Conservation (phyloP, 1,140 invertebrate genomes). For the Bombus huntii region DNA sequence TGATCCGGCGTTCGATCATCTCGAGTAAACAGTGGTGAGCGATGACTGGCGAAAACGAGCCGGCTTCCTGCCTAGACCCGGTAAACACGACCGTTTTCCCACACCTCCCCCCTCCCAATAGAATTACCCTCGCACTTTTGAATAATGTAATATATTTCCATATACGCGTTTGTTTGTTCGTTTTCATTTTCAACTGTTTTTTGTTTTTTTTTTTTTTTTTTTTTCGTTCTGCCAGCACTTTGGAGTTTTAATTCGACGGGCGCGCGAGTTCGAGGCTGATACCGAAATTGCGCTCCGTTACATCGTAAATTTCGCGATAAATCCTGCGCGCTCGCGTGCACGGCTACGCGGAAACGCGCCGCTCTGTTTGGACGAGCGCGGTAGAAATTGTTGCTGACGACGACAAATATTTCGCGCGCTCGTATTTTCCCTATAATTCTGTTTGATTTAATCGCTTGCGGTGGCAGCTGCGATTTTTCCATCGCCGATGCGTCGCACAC, state of each 20-base stretch:
- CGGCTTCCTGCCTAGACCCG: slow-evolving; percentile 13
- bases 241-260: slow-evolving; percentile 25
- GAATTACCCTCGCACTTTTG: background rate
- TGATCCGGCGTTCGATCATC: slow-evolving; percentile 60
- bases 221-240: slow-evolving; percentile 8
- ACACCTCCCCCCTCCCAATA: no score
- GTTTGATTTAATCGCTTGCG: slow-evolving; percentile 39
- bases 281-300: slow-evolving; percentile 54
- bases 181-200: background rate
- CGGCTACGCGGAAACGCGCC: slow-evolving; percentile 3
- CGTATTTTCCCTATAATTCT: slow-evolving; percentile 42
- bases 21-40: slow-evolving; percentile 56
- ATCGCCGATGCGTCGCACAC: no score
- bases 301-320: slow-evolving; percentile 56
- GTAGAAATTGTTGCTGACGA: slow-evolving; percentile 52
- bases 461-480: background rate
- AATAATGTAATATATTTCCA: background rate
- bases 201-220: background rate
- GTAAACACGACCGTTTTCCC: slow-evolving; percentile 20
- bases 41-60: slow-evolving; percentile 28
- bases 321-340: slow-evolving; percentile 29
- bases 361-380: slow-evolving; percentile 35
- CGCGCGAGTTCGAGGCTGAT: slow-evolving; percentile 21
- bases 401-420: slow-evolving; percentile 46
- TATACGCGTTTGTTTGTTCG: background rate